Base-by-base conservation (phyloP, 2,113 vertebrate species). In the Bufo gargarizans region DNA sequence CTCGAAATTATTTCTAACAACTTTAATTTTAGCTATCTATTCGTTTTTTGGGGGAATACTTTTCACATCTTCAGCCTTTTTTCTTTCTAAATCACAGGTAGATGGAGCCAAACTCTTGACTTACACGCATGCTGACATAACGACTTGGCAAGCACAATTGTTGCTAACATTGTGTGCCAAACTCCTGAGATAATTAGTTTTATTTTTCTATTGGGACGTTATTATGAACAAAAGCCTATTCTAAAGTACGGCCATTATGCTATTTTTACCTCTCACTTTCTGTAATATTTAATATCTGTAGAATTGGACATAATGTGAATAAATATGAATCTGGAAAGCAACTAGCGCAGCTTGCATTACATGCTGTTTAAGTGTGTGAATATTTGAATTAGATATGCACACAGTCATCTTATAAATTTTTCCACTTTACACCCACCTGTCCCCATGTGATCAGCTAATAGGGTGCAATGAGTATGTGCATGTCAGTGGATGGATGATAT, bases 401-500 rank as follows among this genome's bases (percentile, higher is more conserved):
- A 67, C 10, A 61, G 45, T 12, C 47, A 69, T 67, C 45, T 67
- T 83, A 63, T 65, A 63, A 45, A 61, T 59, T 45, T 47, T 82
- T 82, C 22, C 58, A 49, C 59, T 58, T 63, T 82, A 61, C 81
- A 69, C 81, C 81, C 81, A 83, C 81, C 81, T 67, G 45, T 50
- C 45, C 55, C 61, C 61, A 65, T 82, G 80, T 82, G 80, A 78
- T 61, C 61, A 67, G 81, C 61, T 83, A 83, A 67, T 83, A 83
- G 81, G 81, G 53, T 50, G 19, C 53, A 83, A 67, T 83, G 81
- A 83, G 58, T 83, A 83, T 83, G 61, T 83, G 81, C 61, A 67
- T 83, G 45, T 83, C 81, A 22, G 45, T n/a, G 81, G 61, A 83
- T 67, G 50, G 81, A 83, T 83, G 61, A 83, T 83, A 83, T 67